Base-by-base conservation (phyloP, 2,888 invertebrate genomes). In the Peribatodes rhomboidaria region DNA sequence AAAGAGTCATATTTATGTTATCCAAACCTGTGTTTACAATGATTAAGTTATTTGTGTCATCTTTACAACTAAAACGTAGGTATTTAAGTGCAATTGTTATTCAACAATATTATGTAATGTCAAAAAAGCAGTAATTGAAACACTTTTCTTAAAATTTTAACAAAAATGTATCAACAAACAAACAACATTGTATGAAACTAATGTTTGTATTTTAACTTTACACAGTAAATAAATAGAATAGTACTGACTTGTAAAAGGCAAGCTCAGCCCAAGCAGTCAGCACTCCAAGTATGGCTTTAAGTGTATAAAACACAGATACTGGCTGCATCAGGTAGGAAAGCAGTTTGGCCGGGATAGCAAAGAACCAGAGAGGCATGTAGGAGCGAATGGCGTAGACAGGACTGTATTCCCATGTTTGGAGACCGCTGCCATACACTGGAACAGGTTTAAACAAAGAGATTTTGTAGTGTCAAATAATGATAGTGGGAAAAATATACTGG, bases 401-500 rank as follows among this genome's bases (percentile, higher is more conserved):
- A 81, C 99, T 98, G 87, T 99, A 99, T 87, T 99, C 99, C 99
- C 99, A 99, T 33, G 99, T 99, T 93, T 99, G 99, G 67, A 99
- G 95, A 6, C 99, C 99, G 82, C 95, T 96, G 9, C 98, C 98
- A 84, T 98, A 98, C 54, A 99, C 95, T 92, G 96, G 80, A 92
- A 92, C n/a, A 35, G 10, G 22, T 42, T 39, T 11, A 41, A 50
- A 13, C 37, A 16, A 13, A 35, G 1, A 55, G 18, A 42, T 35
- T 42, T 10, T 41, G 9, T 16, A 41, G 14, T 41, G 16, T 3
- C 41, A 41, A 41, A 6, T n/a, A n/a, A n/a, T n/a, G n/a, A n/a
- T n/a, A n/a, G n/a, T n/a, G n/a, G n/a, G n/a, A n/a, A n/a, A n/a
- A n/a, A n/a, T n/a, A n/a, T n/a, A n/a, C n/a, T n/a, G n/a, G n/a